A percentile compares a stretch with the other conserved stretches of the same genome.
Conservation (phyloP, 2,888 invertebrate species). For the Cephus rjabovi region DNA sequence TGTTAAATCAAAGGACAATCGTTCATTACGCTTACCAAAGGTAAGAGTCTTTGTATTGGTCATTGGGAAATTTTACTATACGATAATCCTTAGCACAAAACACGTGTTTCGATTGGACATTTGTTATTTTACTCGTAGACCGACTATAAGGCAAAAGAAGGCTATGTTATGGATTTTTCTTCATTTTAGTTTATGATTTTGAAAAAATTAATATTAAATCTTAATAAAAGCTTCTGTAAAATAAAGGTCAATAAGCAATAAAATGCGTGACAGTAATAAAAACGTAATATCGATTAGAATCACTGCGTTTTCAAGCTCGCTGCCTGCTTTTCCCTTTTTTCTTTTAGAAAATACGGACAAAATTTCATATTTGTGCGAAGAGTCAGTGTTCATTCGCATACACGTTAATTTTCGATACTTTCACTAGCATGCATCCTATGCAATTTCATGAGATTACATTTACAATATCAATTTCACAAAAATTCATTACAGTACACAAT, state of each 20-base stretch:
- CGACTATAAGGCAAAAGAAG: background rate
- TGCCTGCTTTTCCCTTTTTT: background rate
- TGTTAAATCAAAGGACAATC: no score
- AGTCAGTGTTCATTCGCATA: background rate
- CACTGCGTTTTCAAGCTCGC: background rate
- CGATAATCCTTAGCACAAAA: no score
- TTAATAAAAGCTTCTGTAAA: background rate
- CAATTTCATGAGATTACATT: background rate
- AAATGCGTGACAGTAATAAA: background rate
- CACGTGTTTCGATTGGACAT: no score
- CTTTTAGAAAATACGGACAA: background rate
- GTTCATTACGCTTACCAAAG: no score
- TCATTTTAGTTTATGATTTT: background rate
- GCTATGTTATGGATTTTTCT: background rate
- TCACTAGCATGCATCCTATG: background rate
- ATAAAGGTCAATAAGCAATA: background rate
- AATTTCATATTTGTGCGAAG: background rate
- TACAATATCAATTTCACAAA: background rate
- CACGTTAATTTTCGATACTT: background rate
- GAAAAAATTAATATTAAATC: background rate
- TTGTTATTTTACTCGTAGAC: no score
- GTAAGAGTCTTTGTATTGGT: no score
- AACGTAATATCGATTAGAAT: background rate
- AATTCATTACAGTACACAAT: background rate
- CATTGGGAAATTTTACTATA: no score